These are phyloP conservation scores for Melanerpes aurifrons DNA, from an alignment of 2,113 vertebrate species.

Conservation along the genomic window DNA sequence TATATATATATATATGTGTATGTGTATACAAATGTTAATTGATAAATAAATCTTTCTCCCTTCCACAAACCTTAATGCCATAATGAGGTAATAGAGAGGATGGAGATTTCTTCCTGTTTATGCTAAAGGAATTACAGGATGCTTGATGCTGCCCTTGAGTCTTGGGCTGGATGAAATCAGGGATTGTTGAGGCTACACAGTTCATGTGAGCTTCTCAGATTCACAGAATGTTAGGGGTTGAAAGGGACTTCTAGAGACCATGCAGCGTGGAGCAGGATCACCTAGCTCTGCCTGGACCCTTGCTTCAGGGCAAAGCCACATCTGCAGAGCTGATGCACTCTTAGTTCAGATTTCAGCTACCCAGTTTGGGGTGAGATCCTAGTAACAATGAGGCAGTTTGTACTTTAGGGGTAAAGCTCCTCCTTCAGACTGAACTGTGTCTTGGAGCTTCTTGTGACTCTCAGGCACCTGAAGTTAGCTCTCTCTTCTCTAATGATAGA, in stretches of 20 bases:
- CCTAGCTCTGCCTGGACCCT: neutral
- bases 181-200: neutral
- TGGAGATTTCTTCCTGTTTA: neutral
- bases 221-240: too few relatives aligned
- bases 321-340: neutral
- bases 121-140: neutral
- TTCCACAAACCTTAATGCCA: neutral
- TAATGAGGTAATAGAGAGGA: neutral
- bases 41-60: slow-evolving; percentile 22
- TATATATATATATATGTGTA: slow-evolving; percentile 8
- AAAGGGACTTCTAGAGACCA: too few relatives aligned
- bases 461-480: neutral
- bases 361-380: neutral
- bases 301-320: neutral
- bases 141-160: neutral
- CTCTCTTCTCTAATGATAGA: neutral
- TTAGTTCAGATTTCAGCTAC: neutral
- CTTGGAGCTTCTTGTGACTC: neutral
- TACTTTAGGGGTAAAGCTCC: neutral
- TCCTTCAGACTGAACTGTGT: neutral
- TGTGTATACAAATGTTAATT: slow-evolving; percentile 17
- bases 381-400: neutral
- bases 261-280: neutral
- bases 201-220: neutral
- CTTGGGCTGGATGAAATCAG: neutral